Evolutionary conservation across 2,888 invertebrate genomes (phyloP), one percentile per base, ranked within the genome.

Genomic region (Epirrita christyi): DNA sequence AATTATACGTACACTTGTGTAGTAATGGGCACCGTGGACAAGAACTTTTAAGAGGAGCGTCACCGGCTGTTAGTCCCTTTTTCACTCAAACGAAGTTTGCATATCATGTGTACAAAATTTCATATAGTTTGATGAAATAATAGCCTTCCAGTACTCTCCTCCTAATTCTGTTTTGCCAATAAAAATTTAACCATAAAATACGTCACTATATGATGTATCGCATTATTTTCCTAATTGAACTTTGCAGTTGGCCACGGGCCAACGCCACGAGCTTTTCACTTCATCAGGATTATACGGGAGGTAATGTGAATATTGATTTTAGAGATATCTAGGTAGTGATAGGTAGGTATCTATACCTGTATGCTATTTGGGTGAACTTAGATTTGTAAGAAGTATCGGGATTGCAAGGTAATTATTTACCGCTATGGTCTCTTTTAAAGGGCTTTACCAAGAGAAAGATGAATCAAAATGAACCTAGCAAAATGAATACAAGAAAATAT

Each of bases 201-300:
- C 28, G 28, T 13, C 11, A 29, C n/a, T n/a, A 29, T 52, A 42
- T 36, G 29, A 46, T 43, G 34, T 56, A 38, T 66, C 73, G 77
- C 77, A 81, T 83, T 82, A 83, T 81, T 79, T 76, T 68, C 73
- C 80, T 85, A 86, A 86, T 86, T 83, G 83, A 83, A 72, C 59
- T 64, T 55, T 54, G 55, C 57, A 62, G 62, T 60, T 68, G 74
- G 73, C 75, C 76, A 76, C 76, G 75, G 44, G 76, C 76, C 81
- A 74, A 72, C 69, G 62, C 64, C 66, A 59, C 65, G 50, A 64
- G 74, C 79, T 83, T 84, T 85, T 84, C 84, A 83, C 81, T 82
- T 80, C 73, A 65, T 68, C 70, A 59, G 82, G 83, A 83, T 86
- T 86, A 85, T 78, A 72, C 71, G 68, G 70, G 46, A 53, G 45